Percentiles rank a stretch among this genome's conserved stretches.
phyloP scores from a whole-genome alignment of 2,888 invertebrate genomes.

The Ichneumoninae sp. region DNA sequence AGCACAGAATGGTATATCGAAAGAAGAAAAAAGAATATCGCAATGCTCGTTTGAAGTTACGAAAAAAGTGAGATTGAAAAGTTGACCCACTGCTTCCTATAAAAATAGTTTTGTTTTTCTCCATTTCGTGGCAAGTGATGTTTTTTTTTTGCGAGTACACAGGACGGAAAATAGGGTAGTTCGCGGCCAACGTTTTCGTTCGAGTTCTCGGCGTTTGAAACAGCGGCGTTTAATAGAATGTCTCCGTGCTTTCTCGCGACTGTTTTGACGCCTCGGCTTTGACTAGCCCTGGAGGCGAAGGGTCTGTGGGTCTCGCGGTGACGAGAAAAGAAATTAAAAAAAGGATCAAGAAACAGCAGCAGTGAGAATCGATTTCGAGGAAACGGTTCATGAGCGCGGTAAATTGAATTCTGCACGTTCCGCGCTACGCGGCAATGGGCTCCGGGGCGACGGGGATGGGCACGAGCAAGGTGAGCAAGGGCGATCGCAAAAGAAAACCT shows the following conservation, averaged over 20 bases:
- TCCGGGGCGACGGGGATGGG: slow-evolving; percentile 8
- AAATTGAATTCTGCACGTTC: slow-evolving; percentile 64
- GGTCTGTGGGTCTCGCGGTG: slow-evolving; percentile 15
- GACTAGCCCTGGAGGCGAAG: not conserved
- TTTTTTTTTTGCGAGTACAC: not conserved
- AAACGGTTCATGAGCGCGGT: slow-evolving; percentile 62
- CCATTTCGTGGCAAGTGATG: not conserved
- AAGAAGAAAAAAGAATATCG: no score
- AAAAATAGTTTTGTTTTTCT: not conserved
- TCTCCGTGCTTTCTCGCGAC: slow-evolving; percentile 1
- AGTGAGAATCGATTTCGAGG: slow-evolving; percentile 62
- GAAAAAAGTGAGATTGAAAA: no score
- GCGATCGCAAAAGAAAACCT: slow-evolving; percentile 59
- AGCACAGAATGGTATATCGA: no score
- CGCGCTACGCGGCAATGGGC: slow-evolving; percentile 13
- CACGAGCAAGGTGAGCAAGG: slow-evolving; percentile 14
- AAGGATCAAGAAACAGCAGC: slow-evolving; percentile 23
- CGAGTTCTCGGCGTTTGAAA: not conserved
- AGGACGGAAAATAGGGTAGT: not conserved
- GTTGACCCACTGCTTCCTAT: not conserved
- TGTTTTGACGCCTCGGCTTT: slow-evolving; percentile 25
- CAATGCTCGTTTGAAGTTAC: no score
- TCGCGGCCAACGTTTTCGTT: not conserved
- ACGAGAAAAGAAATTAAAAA: slow-evolving; percentile 17
- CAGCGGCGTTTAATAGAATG: not conserved